phyloP scores from a whole-genome alignment of 2,113 vertebrate species.

The Salvator merianae region DNA sequence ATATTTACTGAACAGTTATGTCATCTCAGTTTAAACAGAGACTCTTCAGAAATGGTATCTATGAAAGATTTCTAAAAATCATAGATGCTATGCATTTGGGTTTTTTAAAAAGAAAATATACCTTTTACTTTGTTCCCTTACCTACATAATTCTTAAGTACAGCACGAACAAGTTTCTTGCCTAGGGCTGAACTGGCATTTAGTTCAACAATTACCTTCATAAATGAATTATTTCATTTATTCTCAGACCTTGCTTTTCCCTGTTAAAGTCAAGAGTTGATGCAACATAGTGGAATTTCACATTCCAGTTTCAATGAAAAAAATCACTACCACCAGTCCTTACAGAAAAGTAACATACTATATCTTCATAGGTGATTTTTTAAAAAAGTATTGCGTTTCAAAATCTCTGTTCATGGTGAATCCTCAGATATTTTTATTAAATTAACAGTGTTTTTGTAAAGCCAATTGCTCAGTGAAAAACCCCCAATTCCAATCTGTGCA shows the following conservation, averaged over 20 bases:
- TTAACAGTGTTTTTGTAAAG: conserved; percentile 74
- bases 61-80: neutral
- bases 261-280: neutral
- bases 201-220: neutral
- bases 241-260: neutral
- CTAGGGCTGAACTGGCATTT: neutral
- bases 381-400: conserved; percentile 67
- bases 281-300: neutral
- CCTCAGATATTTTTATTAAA: conserved; percentile 73
- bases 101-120: no score
- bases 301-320: neutral
- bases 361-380: conserved; percentile 65
- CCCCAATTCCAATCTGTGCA: conserved; percentile 78
- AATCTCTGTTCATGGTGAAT: conserved; percentile 72
- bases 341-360: conserved; percentile 41
- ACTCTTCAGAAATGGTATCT: conserved; percentile 31
- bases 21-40: conserved; percentile 48
- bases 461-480: conserved; percentile 69
- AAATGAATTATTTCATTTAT: neutral
- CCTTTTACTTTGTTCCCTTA: neutral
- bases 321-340: neutral
- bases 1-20: conserved; percentile 48
- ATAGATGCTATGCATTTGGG: neutral
- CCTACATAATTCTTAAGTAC: neutral
- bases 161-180: neutral